These are phyloP conservation scores for Halichoerus grypus DNA, from an alignment of 2,113 vertebrate species.

Conservation along the genomic window DNA sequence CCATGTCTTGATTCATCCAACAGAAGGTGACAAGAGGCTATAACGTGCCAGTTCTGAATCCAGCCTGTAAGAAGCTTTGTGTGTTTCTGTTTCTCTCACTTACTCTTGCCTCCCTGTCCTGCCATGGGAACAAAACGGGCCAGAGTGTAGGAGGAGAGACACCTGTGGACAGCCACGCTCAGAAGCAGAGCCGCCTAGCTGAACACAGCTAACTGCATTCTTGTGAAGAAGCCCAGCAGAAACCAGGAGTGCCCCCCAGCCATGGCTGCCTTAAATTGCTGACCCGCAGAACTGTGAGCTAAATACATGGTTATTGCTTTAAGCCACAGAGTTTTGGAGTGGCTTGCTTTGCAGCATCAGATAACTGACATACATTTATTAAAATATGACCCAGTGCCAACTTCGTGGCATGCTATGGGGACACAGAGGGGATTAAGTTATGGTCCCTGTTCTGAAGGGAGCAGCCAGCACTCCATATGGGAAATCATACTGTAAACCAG, in stretches of 20 bases:
- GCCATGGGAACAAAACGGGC: not conserved
- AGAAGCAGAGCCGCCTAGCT: not conserved
- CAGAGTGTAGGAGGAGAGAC: not conserved
- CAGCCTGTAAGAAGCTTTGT: not conserved
- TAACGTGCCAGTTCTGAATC: not conserved
- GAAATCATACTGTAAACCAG: not conserved
- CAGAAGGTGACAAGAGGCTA: not conserved
- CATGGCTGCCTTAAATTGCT: not conserved
- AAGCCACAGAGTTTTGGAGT: constrained; percentile 4
- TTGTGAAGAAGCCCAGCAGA: not conserved
- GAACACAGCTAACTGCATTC: not conserved
- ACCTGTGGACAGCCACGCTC: not conserved
- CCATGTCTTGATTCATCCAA: not conserved
- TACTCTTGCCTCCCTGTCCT: not conserved
- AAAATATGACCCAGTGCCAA: not conserved
- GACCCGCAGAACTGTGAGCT: not conserved
- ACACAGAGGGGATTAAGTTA: not conserved
- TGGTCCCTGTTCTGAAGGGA: not conserved
- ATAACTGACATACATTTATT: constrained; percentile 12
- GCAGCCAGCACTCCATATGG: not conserved
- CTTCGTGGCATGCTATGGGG: not conserved
- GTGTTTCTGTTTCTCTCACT: not conserved
- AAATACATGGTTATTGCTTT: not conserved
- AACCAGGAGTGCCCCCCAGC: not conserved
- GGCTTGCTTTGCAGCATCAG: not conserved